phyloP scores from a whole-genome alignment of 1,140 invertebrate genomes.

The Drosophila bipectinata region DNA sequence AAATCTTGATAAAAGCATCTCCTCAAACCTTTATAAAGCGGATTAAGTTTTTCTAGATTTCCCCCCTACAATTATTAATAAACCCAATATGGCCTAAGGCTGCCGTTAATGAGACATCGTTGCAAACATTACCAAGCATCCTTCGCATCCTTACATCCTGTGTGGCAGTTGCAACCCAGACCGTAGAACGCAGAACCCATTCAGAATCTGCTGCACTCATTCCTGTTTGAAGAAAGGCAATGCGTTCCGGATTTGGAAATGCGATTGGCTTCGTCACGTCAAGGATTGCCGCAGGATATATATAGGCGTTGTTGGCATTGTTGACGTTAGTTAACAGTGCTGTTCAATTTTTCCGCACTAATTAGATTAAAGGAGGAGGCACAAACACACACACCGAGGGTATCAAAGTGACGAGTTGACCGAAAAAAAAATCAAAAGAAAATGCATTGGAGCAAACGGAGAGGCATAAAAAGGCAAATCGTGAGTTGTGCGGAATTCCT shows the following conservation, averaged over 20 bases:
- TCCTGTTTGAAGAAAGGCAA: slow-evolving; percentile 15
- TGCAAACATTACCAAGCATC: slow-evolving; percentile 37
- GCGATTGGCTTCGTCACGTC: slow-evolving; percentile 55
- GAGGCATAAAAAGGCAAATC: slow-evolving; percentile 33
- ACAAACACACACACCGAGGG: slow-evolving; percentile 38
- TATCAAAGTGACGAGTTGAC: slow-evolving; percentile 30
- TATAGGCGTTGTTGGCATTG: slow-evolving; percentile 47
- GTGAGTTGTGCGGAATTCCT: slow-evolving; percentile 58
- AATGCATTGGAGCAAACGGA: slow-evolving; percentile 19
- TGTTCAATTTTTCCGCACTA: slow-evolving; percentile 77
- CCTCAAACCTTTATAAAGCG: background rate
- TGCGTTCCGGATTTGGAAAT: slow-evolving; percentile 54
- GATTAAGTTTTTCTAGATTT: background rate
- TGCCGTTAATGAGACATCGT: slow-evolving; percentile 18
- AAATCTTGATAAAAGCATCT: background rate
- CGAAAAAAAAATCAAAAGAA: slow-evolving; percentile 29
- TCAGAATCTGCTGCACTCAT: slow-evolving; percentile 23
- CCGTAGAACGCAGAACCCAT: slow-evolving; percentile 8
- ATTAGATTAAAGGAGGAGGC: slow-evolving; percentile 76
- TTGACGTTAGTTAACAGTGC: slow-evolving; percentile 66
- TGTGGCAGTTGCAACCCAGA: slow-evolving; percentile 21
- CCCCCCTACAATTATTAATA: slow-evolving; percentile 5
- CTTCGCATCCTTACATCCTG: slow-evolving; percentile 29
- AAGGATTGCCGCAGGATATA: slow-evolving; percentile 42
- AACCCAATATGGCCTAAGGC: slow-evolving; percentile 17